Conservation (phyloP, 2,888 invertebrate genomes). For the Agrotis segetum region DNA sequence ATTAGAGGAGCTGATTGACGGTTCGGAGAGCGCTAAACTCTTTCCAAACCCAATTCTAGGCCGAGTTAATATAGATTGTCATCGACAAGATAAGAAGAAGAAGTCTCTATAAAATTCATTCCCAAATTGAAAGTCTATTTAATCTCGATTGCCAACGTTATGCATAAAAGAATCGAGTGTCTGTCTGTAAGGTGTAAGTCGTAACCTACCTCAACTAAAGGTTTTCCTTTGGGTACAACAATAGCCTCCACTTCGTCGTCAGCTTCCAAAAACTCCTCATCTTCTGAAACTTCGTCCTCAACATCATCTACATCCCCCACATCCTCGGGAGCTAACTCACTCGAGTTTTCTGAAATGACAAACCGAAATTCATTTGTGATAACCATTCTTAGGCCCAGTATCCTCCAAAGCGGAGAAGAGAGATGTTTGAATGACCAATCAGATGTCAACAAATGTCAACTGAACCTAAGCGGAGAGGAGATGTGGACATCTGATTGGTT, state of each 20-base stretch:
- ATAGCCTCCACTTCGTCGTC: constrained; percentile 81
- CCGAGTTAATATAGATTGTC: too few relatives aligned
- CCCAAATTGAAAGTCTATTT: background rate
- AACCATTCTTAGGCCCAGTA: too few relatives aligned
- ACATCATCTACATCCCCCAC: constrained; percentile 74
- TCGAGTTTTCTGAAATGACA: constrained; percentile 64
- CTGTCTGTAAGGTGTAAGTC: background rate
- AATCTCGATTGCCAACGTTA: background rate
- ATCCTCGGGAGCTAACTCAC: constrained; percentile 68
- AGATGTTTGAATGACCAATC: too few relatives aligned
- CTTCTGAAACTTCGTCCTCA: constrained; percentile 60
- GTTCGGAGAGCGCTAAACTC: too few relatives aligned
- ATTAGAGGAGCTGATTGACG: too few relatives aligned
- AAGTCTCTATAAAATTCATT: too few relatives aligned
- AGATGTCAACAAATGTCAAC: too few relatives aligned
- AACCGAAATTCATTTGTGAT: background rate
- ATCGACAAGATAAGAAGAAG: too few relatives aligned
- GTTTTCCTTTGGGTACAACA: constrained; percentile 81
- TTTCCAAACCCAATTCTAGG: too few relatives aligned
- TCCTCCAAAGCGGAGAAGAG: too few relatives aligned
- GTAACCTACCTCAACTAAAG: constrained; percentile 86
- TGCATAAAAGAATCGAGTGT: background rate
- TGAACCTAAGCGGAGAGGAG: too few relatives aligned
- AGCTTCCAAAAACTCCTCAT: constrained; percentile 76
- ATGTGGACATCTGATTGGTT: too few relatives aligned